Evolutionary conservation across 2,113 vertebrate genomes (phyloP), one percentile per base, ranked within the genome.

Genomic region (Leptocoma aspasia): DNA sequence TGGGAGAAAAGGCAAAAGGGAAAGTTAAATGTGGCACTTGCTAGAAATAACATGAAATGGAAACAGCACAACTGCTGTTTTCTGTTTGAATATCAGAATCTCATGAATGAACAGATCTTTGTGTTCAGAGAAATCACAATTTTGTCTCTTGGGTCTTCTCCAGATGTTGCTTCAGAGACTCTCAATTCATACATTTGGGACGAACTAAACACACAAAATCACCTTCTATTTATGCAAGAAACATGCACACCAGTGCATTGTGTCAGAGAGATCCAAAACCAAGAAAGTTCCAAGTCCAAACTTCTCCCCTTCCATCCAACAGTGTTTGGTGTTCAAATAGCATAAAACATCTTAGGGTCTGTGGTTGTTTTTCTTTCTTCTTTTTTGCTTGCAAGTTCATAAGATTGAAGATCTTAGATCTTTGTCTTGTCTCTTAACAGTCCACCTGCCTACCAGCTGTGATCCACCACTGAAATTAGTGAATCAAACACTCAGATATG

Each of bases 111-210:
- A n/a, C 47, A 47, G 78, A 82, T 60, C 92, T 94, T 59, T 66
- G 49, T 66, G 56, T 39, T 91, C 39, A 59, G 63, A 96, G 45
- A 92, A 86, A 79, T 93, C 91, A 64, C 6, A 53, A 82, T 72
- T 81, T 90, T 59, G 82, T 42, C 93, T 89, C 89, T 66, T 75
- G 91, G 56, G 95, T 73, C 52, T 89, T 84, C 73, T 91, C 89
- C 92, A 94, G 89, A 92, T 86, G 94, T 94, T 93, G 86, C 82
- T 90, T 89, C 56, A 81, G 91, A 95, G 72, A 86, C 71, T 83
- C 64, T 19, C 4, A 27, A 66, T 80, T 89, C 76, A 64, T 19
- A 70, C 0, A 2, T 65, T 90, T 82, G 60, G 60, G 91, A 90
- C 12, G 11, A 85, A 81, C 82, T 66, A 91, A 0, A 2, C 37